phyloP scores from a whole-genome alignment of 1,140 invertebrate species.

The Heliconius melpomene region DNA sequence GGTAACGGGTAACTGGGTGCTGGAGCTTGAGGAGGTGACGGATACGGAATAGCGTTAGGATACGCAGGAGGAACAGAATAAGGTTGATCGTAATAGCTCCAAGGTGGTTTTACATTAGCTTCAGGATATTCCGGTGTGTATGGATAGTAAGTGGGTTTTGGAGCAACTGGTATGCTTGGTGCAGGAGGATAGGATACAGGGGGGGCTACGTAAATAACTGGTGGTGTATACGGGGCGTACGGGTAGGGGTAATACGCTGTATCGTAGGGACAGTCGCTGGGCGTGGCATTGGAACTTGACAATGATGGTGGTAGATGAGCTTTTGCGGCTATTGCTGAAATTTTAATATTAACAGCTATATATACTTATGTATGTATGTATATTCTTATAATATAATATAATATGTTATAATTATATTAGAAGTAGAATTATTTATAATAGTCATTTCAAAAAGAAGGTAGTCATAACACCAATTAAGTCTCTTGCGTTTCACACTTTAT shows the following conservation, averaged over 20 bases:
- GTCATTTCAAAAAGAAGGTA: no score
- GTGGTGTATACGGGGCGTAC: conserved; percentile 40
- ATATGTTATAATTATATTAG: no score
- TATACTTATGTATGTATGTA: no score
- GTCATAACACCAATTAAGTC: no score
- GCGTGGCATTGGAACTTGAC: conserved; percentile 1
- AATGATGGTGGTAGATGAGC: conserved; percentile 14
- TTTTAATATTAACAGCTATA: neutral
- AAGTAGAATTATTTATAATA: no score
- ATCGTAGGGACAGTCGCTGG: conserved; percentile 42
- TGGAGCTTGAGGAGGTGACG: conserved; percentile 22
- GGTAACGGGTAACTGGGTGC: neutral
- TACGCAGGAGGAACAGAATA: conserved; percentile 10
- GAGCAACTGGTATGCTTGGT: neutral
- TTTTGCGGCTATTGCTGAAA: conserved; percentile 22
- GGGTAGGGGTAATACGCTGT: conserved; percentile 42
- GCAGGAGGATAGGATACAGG: conserved; percentile 7
- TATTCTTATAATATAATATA: no score
- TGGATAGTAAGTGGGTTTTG: conserved; percentile 3
- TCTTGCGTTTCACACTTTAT: no score
- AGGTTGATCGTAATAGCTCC: conserved; percentile 43
- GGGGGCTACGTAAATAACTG: conserved; percentile 53
- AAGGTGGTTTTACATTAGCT: conserved; percentile 28
- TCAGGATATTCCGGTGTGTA: conserved; percentile 1
- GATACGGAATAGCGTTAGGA: conserved; percentile 37